These are phyloP conservation scores for Lasioglossum villosulum DNA, from an alignment of 2,888 invertebrate species.

Conservation along the genomic window DNA sequence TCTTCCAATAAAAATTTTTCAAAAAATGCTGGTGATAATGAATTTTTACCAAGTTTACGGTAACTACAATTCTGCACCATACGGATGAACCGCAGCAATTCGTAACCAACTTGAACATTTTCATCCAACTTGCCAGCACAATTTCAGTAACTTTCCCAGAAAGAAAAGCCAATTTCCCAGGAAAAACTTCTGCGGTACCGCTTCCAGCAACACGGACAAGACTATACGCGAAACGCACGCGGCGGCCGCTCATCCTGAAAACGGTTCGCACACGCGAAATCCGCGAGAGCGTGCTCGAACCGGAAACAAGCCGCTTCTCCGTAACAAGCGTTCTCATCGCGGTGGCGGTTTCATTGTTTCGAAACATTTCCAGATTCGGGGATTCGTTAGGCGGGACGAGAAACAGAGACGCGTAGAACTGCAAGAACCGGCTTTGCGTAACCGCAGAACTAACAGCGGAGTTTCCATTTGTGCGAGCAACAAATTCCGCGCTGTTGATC, in stretches of 20 bases:
- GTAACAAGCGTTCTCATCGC: conserved; percentile 2
- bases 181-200: neutral
- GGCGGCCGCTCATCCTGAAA: neutral
- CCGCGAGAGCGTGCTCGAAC: neutral
- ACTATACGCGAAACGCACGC: neutral
- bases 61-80: neutral
- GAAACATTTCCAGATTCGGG: neutral
- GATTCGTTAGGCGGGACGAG: neutral
- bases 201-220: neutral
- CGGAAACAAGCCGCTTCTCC: neutral
- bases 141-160: too few relatives aligned
- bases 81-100: neutral
- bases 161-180: neutral
- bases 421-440: conserved; percentile 34
- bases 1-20: neutral
- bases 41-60: neutral
- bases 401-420: neutral
- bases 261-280: neutral
- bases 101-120: neutral
- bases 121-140: neutral
- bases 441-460: conserved; percentile 37
- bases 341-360: conserved; percentile 1
- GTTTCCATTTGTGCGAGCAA: conserved; percentile 29
- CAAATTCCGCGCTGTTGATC: neutral
- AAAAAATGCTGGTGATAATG: neutral